A percentile compares a stretch with the other conserved stretches of the same genome.
Conservation (phyloP, 2,113 vertebrate genomes). For the Apodemus sylvaticus region DNA sequence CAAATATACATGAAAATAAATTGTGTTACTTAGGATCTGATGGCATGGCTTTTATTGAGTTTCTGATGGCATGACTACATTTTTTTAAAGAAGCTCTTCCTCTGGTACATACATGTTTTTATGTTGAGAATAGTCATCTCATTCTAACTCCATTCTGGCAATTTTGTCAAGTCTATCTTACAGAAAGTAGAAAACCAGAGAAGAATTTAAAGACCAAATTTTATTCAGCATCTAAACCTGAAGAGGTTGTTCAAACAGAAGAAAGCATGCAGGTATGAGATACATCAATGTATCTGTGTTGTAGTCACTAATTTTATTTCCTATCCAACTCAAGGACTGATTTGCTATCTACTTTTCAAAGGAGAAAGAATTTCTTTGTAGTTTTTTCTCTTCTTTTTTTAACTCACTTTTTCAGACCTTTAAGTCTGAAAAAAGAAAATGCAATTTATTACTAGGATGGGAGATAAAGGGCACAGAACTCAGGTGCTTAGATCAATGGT, state of each 20-base stretch:
- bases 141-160: background rate
- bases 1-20: background rate
- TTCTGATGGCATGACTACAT: background rate
- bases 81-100: background rate
- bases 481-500: conserved; percentile 69
- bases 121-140: background rate
- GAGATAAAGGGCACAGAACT: conserved; percentile 70
- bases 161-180: conserved; percentile 19
- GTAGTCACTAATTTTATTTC: background rate
- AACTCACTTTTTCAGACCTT: conserved; percentile 49
- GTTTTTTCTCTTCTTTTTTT: background rate
- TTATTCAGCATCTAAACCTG: background rate
- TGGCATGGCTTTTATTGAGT: background rate
- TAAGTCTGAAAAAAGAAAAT: conserved; percentile 51
- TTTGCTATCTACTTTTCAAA: background rate
- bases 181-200: background rate
- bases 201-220: background rate
- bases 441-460: conserved; percentile 72
- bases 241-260: background rate
- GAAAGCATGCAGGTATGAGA: no score
- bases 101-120: background rate
- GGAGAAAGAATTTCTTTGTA: background rate
- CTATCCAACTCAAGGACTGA: background rate
- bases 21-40: background rate
- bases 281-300: background rate